phyloP scores from a whole-genome alignment of 2,797 vertebrate species.

The Enteromius argenteus region DNA sequence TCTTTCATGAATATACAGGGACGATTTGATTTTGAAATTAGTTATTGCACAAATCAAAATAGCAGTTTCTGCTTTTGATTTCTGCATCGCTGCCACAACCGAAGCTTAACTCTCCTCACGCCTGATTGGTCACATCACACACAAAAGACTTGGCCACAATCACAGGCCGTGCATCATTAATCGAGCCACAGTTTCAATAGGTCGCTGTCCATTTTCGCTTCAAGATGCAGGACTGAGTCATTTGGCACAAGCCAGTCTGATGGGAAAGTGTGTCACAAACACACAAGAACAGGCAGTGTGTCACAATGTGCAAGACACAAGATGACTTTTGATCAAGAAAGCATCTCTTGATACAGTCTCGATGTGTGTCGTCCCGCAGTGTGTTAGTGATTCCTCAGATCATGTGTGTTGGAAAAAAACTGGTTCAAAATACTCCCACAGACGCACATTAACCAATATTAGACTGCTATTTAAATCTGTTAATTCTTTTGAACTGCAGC shows the following conservation, averaged over 20 bases:
- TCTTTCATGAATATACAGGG: background rate
- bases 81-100: background rate
- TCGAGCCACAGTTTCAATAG: background rate
- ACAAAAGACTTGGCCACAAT: conserved; percentile 2
- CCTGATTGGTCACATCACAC: background rate
- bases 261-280: background rate
- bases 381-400: background rate
- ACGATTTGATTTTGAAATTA: conserved; percentile 18
- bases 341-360: background rate
- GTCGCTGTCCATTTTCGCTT: background rate
- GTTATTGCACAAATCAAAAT: conserved; percentile 14
- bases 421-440: background rate
- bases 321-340: background rate
- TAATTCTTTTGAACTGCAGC: background rate
- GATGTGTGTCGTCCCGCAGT: background rate
- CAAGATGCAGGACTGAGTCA: background rate
- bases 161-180: background rate
- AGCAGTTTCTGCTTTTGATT: background rate
- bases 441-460: background rate
- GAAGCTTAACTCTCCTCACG: background rate
- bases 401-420: background rate
- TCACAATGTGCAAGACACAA: background rate
- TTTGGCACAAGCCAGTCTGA: background rate
- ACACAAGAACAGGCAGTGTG: background rate
- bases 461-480: background rate